Conservation (phyloP, 2,797 vertebrate species). For the Notolepis coatsorum region DNA sequence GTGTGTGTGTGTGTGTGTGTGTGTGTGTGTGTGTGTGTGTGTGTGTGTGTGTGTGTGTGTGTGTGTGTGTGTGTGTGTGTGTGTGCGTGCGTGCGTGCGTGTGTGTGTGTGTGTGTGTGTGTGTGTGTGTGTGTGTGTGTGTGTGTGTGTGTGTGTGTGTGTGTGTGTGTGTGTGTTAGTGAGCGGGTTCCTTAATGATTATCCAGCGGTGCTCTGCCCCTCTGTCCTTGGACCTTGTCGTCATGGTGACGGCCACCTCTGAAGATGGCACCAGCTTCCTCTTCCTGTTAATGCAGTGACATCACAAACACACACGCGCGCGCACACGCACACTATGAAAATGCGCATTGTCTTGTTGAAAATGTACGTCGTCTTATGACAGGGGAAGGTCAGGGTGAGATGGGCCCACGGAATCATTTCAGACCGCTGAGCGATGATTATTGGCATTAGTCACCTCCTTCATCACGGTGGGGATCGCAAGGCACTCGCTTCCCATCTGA, state of each 20-base stretch:
- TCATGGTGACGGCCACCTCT: slow-evolving; percentile 47
- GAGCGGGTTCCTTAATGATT: slow-evolving; percentile 34
- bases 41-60: slow-evolving; percentile 5
- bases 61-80: slow-evolving; percentile 16
- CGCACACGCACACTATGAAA: slow-evolving; percentile 1
- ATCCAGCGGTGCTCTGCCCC: slow-evolving; percentile 39
- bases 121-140: slow-evolving; percentile 2
- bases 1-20: slow-evolving; percentile 11
- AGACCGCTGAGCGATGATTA: slow-evolving; percentile 1
- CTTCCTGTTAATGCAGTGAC: slow-evolving; percentile 37
- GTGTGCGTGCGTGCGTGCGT: slow-evolving; percentile 2
- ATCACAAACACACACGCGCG: slow-evolving; percentile 12
- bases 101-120: slow-evolving; percentile 4
- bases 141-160: background rate
- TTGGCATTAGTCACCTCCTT: slow-evolving; percentile 3
- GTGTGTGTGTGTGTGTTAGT: slow-evolving; percentile 9
- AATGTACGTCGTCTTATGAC: background rate
- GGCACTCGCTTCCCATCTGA: background rate
- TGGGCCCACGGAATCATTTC: background rate
- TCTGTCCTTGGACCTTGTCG: slow-evolving; percentile 69
- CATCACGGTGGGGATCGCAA: background rate
- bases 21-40: slow-evolving; percentile 2
- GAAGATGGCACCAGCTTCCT: slow-evolving; percentile 36
- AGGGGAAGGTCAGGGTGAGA: background rate
- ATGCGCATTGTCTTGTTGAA: background rate